Base-by-base conservation (phyloP, 2,797 vertebrate genomes). In the Menidia menidia region DNA sequence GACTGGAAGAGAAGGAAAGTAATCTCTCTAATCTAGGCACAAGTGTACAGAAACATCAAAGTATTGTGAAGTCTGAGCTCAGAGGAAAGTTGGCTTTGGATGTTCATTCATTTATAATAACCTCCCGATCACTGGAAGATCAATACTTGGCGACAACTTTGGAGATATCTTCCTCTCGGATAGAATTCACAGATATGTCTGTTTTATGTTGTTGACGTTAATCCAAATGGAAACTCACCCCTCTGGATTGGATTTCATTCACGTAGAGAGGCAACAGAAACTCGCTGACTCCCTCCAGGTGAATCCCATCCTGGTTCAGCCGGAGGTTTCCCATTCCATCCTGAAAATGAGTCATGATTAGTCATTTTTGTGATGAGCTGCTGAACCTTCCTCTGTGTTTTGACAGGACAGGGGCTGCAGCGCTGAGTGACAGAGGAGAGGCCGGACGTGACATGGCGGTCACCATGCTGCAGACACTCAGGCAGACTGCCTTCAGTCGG, bases 271-370 rank as follows among this genome's bases (percentile, higher is more conserved):
- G 96, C 80, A 95, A 94, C 66, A 96, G 94, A 90, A 97, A 97
- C 92, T 98, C 96, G 58, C 96, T 96, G 92, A 97, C 91, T 83
- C 97, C 97, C 93, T 97, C 95, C 88, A 98, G 95, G 68, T 93
- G 94, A 80, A 98, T 93, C 84, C 96, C 96, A 59, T 96, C 95
- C 86, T 93, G 95, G 89, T 94, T 96, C 92, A 98, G 88, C 92
- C 94, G 95, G 80, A 98, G 95, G 90, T 95, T 95, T 71, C 97
- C 97, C 96, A 98, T 97, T 83, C 97, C 97, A 73, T 95, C 95
- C 96, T 97, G 94, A 89, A 90, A 94, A 80, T 88, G 0, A 80
- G 60, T 42, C n/a, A 75, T 3, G 16, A 66, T 8, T 41, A 82
- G 65, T 47, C 45, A 52, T 10, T 31, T 39, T 3, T 19, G 56